Conservation (phyloP, 2,888 invertebrate species). For the Deroplatys truncata region DNA sequence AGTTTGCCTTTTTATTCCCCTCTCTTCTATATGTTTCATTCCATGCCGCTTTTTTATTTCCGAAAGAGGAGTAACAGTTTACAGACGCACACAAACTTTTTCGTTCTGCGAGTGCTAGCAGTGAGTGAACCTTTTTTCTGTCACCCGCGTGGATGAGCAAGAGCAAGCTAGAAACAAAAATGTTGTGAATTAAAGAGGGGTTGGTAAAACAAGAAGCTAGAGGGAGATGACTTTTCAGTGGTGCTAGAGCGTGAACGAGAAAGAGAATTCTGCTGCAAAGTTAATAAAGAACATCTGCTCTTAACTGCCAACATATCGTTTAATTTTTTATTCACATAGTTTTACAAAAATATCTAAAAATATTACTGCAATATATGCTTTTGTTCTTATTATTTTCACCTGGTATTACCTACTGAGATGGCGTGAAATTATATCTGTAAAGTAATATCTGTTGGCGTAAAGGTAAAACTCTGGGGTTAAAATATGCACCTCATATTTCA, state of each 20-base stretch:
- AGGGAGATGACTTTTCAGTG: not conserved
- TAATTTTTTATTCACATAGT: too few species aligned
- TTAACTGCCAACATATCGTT: too few species aligned
- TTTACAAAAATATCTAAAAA: too few species aligned
- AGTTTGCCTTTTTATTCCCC: not conserved
- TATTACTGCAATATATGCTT: too few species aligned
- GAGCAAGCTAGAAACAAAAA: not conserved
- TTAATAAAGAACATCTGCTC: not conserved
- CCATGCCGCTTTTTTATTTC: not conserved
- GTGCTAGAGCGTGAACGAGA: not conserved
- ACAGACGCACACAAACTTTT: not conserved
- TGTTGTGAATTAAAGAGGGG: not conserved
- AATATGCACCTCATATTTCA: too few species aligned
- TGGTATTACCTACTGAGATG: too few species aligned
- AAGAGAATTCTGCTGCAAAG: not conserved
- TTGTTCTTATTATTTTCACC: too few species aligned
- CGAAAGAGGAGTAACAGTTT: not conserved
- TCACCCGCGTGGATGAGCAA: not conserved
- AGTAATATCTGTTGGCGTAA: too few species aligned
- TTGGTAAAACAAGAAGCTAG: not conserved
- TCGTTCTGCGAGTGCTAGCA: not conserved
- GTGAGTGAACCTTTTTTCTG: not conserved
- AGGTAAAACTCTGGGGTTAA: too few species aligned
- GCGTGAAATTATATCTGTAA: too few species aligned
- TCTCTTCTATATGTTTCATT: not conserved